Percentiles rank a stretch among this genome's conserved stretches.
Conservation (phyloP, 2,888 invertebrate species). For the Pachymerium ferrugineum region DNA sequence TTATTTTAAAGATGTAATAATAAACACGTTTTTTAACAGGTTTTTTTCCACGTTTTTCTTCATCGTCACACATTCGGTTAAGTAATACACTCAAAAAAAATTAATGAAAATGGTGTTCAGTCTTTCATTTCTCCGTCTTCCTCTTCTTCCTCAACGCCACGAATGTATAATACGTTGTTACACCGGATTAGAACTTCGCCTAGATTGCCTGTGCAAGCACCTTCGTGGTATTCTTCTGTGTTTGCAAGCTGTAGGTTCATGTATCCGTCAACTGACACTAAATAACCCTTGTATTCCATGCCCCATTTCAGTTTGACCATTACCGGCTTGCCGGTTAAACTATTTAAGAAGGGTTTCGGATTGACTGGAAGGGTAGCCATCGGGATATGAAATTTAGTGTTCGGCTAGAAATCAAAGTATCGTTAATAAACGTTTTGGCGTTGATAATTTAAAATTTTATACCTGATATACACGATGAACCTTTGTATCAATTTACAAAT, state of each 20-base stretch:
- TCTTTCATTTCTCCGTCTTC: constrained; percentile 95
- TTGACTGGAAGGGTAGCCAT: constrained; percentile 83
- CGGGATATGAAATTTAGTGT: neutral
- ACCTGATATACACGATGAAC: no score
- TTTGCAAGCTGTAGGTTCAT: constrained; percentile 97
- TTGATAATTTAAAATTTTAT: no score
- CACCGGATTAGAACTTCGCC: constrained; percentile 94
- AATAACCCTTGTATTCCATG: constrained; percentile 96
- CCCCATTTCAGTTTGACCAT: constrained; percentile 99
- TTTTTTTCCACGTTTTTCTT: no score
- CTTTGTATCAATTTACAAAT: no score
- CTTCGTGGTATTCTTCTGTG: constrained; percentile 95
- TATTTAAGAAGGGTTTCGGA: constrained; percentile 98
- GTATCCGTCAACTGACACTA: constrained; percentile 97
- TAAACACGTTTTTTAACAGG: no score
- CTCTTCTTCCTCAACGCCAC: constrained; percentile 92
- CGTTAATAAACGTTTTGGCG: neutral
- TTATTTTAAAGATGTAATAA: no score
- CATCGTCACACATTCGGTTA: no score
- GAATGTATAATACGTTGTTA: constrained; percentile 92
- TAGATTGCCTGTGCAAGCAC: constrained; percentile 80
- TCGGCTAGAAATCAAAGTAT: neutral
- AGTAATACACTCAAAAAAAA: no score
- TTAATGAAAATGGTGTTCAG: no score
- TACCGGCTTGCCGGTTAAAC: constrained; percentile 94